A percentile compares a stretch with the other conserved stretches of the same genome.
These are phyloP conservation scores for Triplophysa bombifrons DNA, from an alignment of 2,797 vertebrate genomes.

Conservation along the genomic window DNA sequence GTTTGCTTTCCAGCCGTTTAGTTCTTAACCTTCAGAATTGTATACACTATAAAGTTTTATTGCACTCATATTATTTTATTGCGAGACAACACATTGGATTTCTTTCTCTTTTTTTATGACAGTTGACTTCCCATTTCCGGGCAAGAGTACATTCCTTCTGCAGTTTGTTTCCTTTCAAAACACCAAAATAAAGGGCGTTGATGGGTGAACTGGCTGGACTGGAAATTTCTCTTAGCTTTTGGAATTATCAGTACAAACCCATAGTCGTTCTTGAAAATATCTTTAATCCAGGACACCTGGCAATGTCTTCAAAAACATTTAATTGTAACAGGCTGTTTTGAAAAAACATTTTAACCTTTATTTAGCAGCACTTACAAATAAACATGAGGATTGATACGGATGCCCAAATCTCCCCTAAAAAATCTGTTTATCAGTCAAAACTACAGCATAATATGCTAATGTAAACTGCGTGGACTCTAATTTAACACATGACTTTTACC, in stretches of 20 bases:
- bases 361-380: background rate
- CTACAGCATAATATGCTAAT: background rate
- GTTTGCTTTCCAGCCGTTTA: conserved; percentile 98
- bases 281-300: conserved; percentile 45
- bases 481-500: background rate
- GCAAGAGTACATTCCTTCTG: conserved; percentile 75
- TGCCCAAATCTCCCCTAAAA: background rate
- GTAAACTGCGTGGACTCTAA: background rate
- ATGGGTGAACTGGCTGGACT: conserved; percentile 18
- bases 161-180: conserved; percentile 77
- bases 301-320: conserved; percentile 47
- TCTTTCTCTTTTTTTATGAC: conserved; percentile 83
- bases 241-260: background rate
- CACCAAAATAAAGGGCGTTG: conserved; percentile 64
- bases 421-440: background rate
- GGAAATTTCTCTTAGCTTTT: conserved; percentile 1
- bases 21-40: conserved; percentile 99
- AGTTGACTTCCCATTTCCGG: conserved; percentile 79
- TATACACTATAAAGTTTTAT: conserved; percentile 99
- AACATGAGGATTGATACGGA: background rate
- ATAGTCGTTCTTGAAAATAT: conserved; percentile 22
- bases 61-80: conserved; percentile 99
- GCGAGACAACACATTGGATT: conserved; percentile 86
- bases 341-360: background rate
- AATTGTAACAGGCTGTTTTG: conserved; percentile 45